Conservation (phyloP, 2,797 vertebrate genomes). For the Sternotherus odoratus region DNA sequence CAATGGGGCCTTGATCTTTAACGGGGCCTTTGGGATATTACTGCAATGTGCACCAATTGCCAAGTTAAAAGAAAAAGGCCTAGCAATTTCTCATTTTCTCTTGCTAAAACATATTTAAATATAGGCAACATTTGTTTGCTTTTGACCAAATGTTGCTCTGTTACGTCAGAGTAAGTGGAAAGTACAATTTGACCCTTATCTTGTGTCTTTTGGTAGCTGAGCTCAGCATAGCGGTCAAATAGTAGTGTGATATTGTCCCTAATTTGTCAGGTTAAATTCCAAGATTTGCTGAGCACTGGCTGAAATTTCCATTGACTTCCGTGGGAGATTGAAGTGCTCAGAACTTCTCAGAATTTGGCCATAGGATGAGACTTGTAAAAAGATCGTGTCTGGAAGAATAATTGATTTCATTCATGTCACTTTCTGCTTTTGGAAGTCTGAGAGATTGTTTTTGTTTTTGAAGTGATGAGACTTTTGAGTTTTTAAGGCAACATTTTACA, state of each 20-base stretch:
- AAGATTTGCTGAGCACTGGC: neutral
- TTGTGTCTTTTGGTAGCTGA: neutral
- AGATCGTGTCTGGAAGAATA: neutral
- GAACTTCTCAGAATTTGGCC: neutral
- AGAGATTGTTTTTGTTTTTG: conserved; percentile 21
- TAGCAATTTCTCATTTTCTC: neutral
- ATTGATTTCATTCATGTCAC: neutral
- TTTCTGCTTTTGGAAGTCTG: neutral
- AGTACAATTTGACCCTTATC: neutral
- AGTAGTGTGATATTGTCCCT: too few species aligned
- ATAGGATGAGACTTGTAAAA: neutral
- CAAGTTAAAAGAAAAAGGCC: neutral
- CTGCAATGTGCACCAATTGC: neutral
- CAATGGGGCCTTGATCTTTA: neutral
- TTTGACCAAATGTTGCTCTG: too few species aligned
- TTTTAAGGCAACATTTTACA: neutral
- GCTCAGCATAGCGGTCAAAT: neutral
- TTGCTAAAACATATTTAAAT: neutral
- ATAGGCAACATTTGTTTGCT: neutral
- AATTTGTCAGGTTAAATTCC: neutral
- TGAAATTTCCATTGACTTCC: neutral
- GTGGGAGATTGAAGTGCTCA: neutral
- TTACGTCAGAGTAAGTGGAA: neutral
- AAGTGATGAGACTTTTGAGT: neutral
- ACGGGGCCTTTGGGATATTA: neutral